Base-by-base conservation (phyloP, 1,140 invertebrate genomes). In the Chelonus insularis region DNA sequence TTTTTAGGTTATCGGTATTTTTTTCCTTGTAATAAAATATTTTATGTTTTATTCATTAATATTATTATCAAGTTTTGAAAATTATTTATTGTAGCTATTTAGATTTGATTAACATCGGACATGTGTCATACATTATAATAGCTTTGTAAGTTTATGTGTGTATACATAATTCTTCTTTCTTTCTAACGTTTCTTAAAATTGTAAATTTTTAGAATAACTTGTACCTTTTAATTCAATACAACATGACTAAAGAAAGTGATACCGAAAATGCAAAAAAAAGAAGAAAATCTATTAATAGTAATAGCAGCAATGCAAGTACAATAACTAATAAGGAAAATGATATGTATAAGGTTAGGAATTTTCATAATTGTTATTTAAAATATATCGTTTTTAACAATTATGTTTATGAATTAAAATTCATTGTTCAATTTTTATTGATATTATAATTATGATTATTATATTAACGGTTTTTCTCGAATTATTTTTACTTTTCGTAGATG, bases 401-500 rank as follows among this genome's bases (percentile, higher is more conserved):
- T n/a, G n/a, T n/a, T n/a, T n/a, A n/a, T n/a, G n/a, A n/a, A n/a
- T n/a, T n/a, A n/a, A n/a, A n/a, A n/a, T n/a, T 37, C 8, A 14
- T 50, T 55, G 14, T 37, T 29, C 41, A 1, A 18, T 11, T 45
- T 5, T 23, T 23, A 14, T 29, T 23, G 1, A 29, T n/a, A 55
- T 43, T 59, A 9, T n/a, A 16, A 18, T 57, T 7, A 23, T 60
- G 34, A 37, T 9, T 50, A 0, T 25, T 20, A 14, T 7, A 43
- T 51, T 18, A 29, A 32, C 1, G 11, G n/a, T n/a, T n/a, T 14
- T 36, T 18, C 3, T n/a, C 3, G 21, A 47, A 25, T 11, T 12
- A 41, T 25, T 45, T 36, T 51, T n/a, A 16, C 60, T 58, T 43
- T 82, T 81, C 5, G n/a, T 63, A 89, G 87, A 84, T 80, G 72